phyloP scores from a whole-genome alignment of 2,113 vertebrate genomes.

The Crotalus horridus region DNA sequence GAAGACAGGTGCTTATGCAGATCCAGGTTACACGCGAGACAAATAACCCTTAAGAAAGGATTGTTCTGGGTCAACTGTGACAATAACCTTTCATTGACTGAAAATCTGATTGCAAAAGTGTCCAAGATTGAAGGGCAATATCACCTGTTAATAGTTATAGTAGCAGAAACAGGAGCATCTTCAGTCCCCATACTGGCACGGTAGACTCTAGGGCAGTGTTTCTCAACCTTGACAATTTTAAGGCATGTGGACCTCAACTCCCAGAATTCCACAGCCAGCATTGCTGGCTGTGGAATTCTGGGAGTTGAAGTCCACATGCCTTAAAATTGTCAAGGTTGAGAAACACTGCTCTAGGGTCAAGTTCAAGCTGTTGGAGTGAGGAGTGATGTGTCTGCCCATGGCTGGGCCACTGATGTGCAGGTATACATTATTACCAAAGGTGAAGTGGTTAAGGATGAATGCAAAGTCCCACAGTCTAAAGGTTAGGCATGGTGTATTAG shows the following conservation, averaged over 20 bases:
- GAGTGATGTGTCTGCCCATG: neutral
- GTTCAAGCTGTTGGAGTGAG: neutral
- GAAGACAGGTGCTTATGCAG: neutral
- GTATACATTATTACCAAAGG: neutral
- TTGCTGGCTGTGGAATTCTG: no score
- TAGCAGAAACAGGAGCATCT: neutral
- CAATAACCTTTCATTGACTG: neutral
- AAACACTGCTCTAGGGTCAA: neutral
- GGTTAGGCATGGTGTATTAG: neutral
- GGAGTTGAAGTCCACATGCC: no score
- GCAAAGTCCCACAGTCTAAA: neutral
- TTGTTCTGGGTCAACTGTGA: neutral
- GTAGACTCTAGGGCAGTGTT: neutral
- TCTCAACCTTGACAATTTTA: no score
- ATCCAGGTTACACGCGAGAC: neutral
- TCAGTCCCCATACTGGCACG: neutral
- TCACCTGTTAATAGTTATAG: neutral
- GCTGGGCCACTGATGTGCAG: neutral
- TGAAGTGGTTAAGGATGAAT: neutral
- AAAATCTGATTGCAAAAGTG: neutral
- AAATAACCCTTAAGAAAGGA: neutral
- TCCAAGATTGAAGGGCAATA: neutral
- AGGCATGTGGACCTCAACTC: no score
- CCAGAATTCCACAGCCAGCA: no score
- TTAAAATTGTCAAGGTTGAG: no score